phyloP scores from a whole-genome alignment of 2,113 vertebrate species.

The Ophiodon elongatus region DNA sequence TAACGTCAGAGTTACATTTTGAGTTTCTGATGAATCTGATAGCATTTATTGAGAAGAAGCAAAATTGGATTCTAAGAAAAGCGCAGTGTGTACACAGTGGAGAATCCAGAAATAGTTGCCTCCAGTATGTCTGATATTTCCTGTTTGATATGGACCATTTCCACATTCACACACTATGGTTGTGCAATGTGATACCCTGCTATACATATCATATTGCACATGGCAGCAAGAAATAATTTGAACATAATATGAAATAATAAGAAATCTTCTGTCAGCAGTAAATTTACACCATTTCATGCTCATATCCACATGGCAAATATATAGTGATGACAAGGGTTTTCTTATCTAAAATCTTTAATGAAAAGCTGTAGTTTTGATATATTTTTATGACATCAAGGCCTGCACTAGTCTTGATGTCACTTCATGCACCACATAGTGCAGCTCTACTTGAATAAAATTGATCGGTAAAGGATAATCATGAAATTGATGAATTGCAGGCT shows the following conservation, averaged over 20 bases:
- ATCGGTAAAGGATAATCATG: conserved; percentile 10
- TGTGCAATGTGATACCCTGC: background rate
- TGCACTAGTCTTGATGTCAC: background rate
- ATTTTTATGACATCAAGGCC: conserved; percentile 2
- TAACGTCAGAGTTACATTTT: background rate
- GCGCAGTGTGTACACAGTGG: background rate
- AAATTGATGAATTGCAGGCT: conserved; percentile 18
- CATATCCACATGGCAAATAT: background rate
- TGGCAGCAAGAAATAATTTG: conserved; percentile 41
- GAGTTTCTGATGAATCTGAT: background rate
- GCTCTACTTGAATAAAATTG: background rate
- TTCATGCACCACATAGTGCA: background rate
- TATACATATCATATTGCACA: conserved; percentile 10
- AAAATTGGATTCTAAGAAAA: background rate
- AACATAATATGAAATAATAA: conserved; percentile 4
- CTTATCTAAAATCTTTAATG: conserved; percentile 28
- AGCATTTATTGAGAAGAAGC: background rate
- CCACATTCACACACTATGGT: background rate
- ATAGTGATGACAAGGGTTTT: conserved; percentile 3
- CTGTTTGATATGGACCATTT: conserved; percentile 6
- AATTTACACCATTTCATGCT: conserved; percentile 18
- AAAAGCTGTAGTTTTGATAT: conserved; percentile 19
- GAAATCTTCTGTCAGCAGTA: conserved; percentile 21
- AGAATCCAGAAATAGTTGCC: background rate
- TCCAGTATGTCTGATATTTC: background rate